A percentile compares a stretch with the other conserved stretches of the same genome.
Conservation (phyloP, 2,113 vertebrate genomes). For the Taurulus bubalis region DNA sequence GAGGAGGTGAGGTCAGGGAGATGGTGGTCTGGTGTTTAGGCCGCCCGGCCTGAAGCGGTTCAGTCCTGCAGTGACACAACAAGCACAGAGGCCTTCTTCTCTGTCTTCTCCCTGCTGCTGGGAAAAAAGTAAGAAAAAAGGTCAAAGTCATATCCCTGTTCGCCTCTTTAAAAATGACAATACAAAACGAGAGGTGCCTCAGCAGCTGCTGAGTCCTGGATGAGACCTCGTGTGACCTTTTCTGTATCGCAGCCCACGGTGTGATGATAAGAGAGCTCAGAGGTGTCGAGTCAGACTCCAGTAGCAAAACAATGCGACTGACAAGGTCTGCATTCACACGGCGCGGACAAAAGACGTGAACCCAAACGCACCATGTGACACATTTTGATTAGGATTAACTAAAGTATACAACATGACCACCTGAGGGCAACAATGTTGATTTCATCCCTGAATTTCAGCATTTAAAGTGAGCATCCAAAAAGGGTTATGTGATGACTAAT, state of each 20-base stretch:
- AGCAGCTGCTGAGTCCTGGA: not conserved
- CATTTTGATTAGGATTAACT: not conserved
- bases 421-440: too few relatives aligned
- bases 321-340: not conserved
- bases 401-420: too few relatives aligned
- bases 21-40: not conserved
- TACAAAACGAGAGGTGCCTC: not conserved
- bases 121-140: not conserved
- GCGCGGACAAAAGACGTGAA: too few relatives aligned
- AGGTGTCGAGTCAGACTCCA: constrained; percentile 33
- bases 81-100: not conserved
- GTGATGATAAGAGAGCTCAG: constrained; percentile 56
- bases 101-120: constrained; percentile 5
- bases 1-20: not conserved
- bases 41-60: not conserved
- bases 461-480: too few relatives aligned
- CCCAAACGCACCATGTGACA: not conserved
- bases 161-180: not conserved
- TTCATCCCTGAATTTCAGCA: too few relatives aligned
- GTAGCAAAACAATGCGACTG: not conserved
- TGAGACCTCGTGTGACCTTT: constrained; percentile 23
- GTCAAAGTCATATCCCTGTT: not conserved
- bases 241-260: constrained; percentile 13
- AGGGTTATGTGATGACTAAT: too few relatives aligned
- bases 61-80: not conserved